A percentile compares a stretch with the other conserved stretches of the same genome.
Conservation (phyloP, 2,797 vertebrate species). For the Micrastur ruficollis region DNA sequence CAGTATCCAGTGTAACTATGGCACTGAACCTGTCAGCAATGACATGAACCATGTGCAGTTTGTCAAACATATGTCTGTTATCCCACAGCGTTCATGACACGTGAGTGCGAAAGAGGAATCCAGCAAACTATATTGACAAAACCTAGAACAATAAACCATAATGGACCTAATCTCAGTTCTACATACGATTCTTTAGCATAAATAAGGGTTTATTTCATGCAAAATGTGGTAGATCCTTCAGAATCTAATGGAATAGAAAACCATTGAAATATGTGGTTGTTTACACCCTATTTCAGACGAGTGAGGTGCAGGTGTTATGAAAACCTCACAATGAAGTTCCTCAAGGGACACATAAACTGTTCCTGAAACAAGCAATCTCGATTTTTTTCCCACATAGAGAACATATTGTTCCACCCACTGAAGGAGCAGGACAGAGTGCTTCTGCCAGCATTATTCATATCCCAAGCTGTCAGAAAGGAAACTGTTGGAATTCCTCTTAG, state of each 20-base stretch:
- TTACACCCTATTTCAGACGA: neutral
- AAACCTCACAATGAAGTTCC: constrained; percentile 1
- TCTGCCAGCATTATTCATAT: constrained; percentile 57
- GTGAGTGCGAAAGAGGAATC: neutral
- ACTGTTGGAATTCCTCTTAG: constrained; percentile 29
- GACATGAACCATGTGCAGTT: neutral
- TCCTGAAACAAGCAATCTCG: neutral
- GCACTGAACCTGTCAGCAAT: constrained; percentile 87
- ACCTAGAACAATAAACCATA: neutral
- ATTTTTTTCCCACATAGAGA: constrained; percentile 40
- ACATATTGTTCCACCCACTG: constrained; percentile 47
- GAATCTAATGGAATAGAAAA: neutral
- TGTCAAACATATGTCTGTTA: neutral
- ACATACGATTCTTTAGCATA: neutral
- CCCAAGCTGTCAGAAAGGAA: constrained; percentile 38
- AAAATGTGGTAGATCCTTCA: neutral
- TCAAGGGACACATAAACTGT: constrained; percentile 12
- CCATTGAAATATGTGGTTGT: neutral
- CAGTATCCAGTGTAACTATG: constrained; percentile 98
- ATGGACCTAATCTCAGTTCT: neutral
- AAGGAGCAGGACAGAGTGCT: constrained; percentile 11
- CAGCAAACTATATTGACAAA: neutral
- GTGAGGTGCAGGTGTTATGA: constrained; percentile 26
- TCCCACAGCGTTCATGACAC: neutral
- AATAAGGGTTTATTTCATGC: neutral